phyloP scores from a whole-genome alignment of 2,113 vertebrate species.

The Dermatemys mawii region DNA sequence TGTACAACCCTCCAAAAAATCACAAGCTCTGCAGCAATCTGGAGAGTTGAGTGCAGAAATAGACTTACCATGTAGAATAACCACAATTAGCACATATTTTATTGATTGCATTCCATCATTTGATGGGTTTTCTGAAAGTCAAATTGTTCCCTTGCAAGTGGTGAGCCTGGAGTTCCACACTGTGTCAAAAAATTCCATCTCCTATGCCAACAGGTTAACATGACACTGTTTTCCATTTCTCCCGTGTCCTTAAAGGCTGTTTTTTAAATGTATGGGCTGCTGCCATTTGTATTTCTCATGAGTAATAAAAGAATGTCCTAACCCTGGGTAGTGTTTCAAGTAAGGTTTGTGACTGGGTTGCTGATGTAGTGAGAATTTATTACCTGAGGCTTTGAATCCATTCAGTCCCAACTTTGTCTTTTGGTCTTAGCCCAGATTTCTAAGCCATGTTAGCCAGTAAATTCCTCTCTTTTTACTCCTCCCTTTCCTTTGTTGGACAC shows the following conservation, averaged over 20 bases:
- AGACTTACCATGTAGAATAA: not conserved
- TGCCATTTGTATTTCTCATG: not conserved
- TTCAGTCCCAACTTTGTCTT: rapidly evolving
- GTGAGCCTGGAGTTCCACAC: not conserved
- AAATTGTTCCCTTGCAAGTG: not conserved
- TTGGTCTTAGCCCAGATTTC: not conserved
- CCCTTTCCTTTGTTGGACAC: not conserved
- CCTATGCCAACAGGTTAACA: not conserved
- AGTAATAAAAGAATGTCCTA: not conserved
- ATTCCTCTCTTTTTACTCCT: not conserved
- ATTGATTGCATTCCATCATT: not conserved
- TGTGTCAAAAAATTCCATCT: not conserved
- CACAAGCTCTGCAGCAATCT: not conserved
- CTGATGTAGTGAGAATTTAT: not conserved
- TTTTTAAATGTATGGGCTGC: rapidly evolving
- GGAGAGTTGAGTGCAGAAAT: not conserved
- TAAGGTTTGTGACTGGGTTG: not conserved
- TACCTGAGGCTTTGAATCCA: not conserved
- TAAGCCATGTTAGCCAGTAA: not conserved
- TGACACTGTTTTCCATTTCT: not conserved
- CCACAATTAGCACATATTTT: not conserved
- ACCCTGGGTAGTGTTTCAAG: rapidly evolving
- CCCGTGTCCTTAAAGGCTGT: not conserved
- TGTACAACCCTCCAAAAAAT: not conserved
- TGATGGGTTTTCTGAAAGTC: not conserved